Evolutionary conservation across 2,888 invertebrate species (phyloP), one percentile per base, ranked within the genome.

Genomic region (Pristionchus maxplancki): DNA sequence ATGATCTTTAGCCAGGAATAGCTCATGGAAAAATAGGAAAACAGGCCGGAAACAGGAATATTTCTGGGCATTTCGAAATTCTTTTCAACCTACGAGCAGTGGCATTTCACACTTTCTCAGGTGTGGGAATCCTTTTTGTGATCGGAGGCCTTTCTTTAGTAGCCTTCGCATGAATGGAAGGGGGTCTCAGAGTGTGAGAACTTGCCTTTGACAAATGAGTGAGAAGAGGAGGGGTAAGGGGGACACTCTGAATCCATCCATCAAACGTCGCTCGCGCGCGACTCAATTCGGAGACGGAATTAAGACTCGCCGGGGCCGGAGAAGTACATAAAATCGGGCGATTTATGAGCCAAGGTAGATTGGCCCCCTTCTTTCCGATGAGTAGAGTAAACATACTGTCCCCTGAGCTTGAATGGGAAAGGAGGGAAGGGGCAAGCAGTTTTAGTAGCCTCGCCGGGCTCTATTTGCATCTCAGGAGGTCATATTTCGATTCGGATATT

Each of bases 381-480:
- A 78, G 78, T 44, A 74, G 40, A 17, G 78, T 28, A 78, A 78
- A 78, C 44, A 74, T 74, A 48, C 78, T 78, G 44, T 40, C 78
- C 40, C 64, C 13, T 9, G 28, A 13, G 40, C 78, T 78, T 78
- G 44, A 78, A 78, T 78, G 78, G 78, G 40, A 24, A 40, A 40
- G 40, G 20, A 17, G 71, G 20, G 37, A 11, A 37, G 78, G 58
- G 20, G 58, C 58, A 58, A 78, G 78, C 78, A 48, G 78, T 78
- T 78, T 78, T 78, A 78, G 78, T 48, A 78, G 78, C 78, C 78
- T 28, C 44, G 1, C 44, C 28, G 78, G 78, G 15, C 78, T 44
- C 78, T 78, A 78, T 78, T 78, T 78, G 78, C 78, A 78, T 78
- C 78, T 78, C 78, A 78, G 78, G 78, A 78, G 78, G 78, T 78